Base-by-base conservation (phyloP, 2,113 vertebrate species). In the Okapia johnstoni region DNA sequence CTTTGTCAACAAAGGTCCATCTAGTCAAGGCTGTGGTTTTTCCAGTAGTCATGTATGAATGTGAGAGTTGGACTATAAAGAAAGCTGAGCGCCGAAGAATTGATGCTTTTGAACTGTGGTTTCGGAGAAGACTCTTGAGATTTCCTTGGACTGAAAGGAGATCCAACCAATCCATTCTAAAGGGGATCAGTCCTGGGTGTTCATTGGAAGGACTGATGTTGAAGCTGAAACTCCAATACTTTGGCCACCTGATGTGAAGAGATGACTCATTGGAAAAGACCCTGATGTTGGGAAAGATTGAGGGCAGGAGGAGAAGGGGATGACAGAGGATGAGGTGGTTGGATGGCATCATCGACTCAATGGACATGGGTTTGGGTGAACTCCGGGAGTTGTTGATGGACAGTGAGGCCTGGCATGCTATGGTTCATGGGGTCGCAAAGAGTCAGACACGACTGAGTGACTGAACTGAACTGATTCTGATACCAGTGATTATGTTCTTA, bases 371-470 rank as follows among this genome's bases (percentile, higher is more conserved):
- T n/a, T 66, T 63, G 16, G 7, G 61, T 66, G 33, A 1, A 66
- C 15, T n/a, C 1, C 1, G 0, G 33, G 33, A 66, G 33, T 66
- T 66, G 33, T 4, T 66, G 3, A n/a, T 66, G 61, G 16, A n/a
- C 33, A 66, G 61, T 7, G 61, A 66, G 4, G 16, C 33, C 33
- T 66, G 61, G 61, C 4, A 0, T 36, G 17, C 63, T 66, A 8
- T 1, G 4, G 33, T 66, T 66, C n/a, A 66, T 66, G n/a, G n/a
- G n/a, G 16, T 66, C 4, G 0, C 63, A 36, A 21, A 66, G 17
- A 66, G 17, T 66, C 0, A 1, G 17, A 36, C 33, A 36, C 0
- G 2, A 36, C 17, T 66, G 63, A n/a, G 16, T 0, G 0, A 66
- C 16, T 66, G 63, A 63, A 66, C 63, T 66, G 63, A 66, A 66